These are phyloP conservation scores for Sebastes schlegelii DNA, from an alignment of 2,113 vertebrate genomes.

Conservation along the genomic window DNA sequence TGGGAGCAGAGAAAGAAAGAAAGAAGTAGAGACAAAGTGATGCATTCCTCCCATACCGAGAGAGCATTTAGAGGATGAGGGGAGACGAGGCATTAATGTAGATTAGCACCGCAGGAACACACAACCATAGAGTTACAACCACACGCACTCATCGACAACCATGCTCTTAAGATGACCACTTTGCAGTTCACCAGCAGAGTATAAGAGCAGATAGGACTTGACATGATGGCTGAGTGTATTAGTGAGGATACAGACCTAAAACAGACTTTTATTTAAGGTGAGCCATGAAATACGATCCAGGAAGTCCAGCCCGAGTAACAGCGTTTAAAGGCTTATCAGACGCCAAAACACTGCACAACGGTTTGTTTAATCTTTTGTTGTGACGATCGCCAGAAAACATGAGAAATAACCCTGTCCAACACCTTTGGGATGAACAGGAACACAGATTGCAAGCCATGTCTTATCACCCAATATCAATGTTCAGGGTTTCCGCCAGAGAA, in stretches of 20 bases:
- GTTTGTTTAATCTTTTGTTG: too few relatives aligned
- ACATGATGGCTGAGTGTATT: background rate
- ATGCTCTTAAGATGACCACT: conserved; percentile 20
- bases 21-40: conserved; percentile 57
- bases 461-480: too few relatives aligned
- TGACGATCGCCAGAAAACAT: too few relatives aligned
- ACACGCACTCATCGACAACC: background rate
- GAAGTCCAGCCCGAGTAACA: background rate
- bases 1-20: conserved; percentile 27
- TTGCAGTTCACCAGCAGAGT: background rate
- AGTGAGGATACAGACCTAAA: background rate
- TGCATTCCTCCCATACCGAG: conserved; percentile 67
- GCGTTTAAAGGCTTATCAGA: background rate
- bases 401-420: too few relatives aligned
- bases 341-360: too few relatives aligned
- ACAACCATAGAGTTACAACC: conserved; percentile 7
- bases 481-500: too few relatives aligned
- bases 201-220: background rate
- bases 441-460: too few relatives aligned
- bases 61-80: conserved; percentile 62
- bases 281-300: background rate
- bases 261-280: background rate
- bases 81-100: conserved; percentile 57
- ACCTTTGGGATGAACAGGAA: too few relatives aligned
- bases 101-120: conserved; percentile 59